phyloP scores from a whole-genome alignment of 1,140 invertebrate genomes.

The Catajapyx aquilonaris region DNA sequence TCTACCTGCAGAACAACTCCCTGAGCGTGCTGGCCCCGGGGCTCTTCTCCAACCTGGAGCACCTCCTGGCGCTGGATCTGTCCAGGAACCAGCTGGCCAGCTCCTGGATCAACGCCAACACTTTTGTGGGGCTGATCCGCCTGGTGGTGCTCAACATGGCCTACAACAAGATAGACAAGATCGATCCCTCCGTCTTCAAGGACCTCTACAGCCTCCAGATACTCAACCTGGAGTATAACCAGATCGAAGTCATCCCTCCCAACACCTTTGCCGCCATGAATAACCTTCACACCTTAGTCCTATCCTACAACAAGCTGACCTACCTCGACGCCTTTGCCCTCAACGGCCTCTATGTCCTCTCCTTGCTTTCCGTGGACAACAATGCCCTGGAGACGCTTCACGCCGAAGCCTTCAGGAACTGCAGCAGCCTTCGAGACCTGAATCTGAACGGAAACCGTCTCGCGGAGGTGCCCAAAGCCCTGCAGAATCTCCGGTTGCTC shows the following conservation, averaged over 20 bases:
- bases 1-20: slow-evolving; percentile 72
- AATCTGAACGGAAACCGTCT: slow-evolving; percentile 64
- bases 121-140: slow-evolving; percentile 66
- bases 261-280: slow-evolving; percentile 62
- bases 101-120: slow-evolving; percentile 56
- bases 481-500: slow-evolving; percentile 48
- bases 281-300: slow-evolving; percentile 56
- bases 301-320: slow-evolving; percentile 56
- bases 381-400: slow-evolving; percentile 54
- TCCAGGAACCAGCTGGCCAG: slow-evolving; percentile 68
- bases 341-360: slow-evolving; percentile 56
- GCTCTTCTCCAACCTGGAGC: slow-evolving; percentile 59
- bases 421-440: slow-evolving; percentile 51
- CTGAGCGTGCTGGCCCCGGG: slow-evolving; percentile 57
- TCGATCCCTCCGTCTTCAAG: slow-evolving; percentile 51
- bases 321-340: slow-evolving; percentile 52
- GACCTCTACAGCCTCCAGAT: slow-evolving; percentile 64
- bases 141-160: slow-evolving; percentile 67
- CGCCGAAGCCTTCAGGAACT: slow-evolving; percentile 59
- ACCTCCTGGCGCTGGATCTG: slow-evolving; percentile 64
- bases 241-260: slow-evolving; percentile 50
- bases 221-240: slow-evolving; percentile 56
- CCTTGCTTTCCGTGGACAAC: slow-evolving; percentile 52
- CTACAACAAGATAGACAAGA: slow-evolving; percentile 54
- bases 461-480: slow-evolving; percentile 42